Percentiles rank a stretch among this genome's conserved stretches.
phyloP scores from a whole-genome alignment of 2,113 vertebrate species.

The Pseudopipra pipra region DNA sequence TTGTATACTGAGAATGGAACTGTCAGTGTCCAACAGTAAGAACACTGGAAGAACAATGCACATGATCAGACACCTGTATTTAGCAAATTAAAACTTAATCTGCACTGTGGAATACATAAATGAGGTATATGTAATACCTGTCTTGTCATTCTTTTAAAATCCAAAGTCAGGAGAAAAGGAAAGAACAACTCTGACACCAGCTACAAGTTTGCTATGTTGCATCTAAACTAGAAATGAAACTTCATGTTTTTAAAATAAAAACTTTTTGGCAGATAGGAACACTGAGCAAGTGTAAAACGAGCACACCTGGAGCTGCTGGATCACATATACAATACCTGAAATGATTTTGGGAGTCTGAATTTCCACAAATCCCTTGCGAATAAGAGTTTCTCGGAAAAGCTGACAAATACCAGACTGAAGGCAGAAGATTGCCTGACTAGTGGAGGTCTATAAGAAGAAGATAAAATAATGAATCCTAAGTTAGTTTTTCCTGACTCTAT shows the following conservation, averaged over 20 bases:
- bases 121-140: background rate
- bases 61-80: background rate
- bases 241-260: background rate
- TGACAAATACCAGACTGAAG: conserved; percentile 93
- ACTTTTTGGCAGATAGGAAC: background rate
- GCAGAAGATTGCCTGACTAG: conserved; percentile 92
- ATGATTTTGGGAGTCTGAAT: conserved; percentile 99
- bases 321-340: conserved; percentile 81
- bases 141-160: background rate
- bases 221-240: background rate
- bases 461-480: conserved; percentile 20
- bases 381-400: conserved; percentile 93
- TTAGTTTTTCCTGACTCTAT: background rate
- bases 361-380: conserved; percentile 93
- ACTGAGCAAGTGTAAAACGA: background rate
- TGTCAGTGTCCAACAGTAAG: background rate
- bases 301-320: background rate
- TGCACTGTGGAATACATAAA: background rate
- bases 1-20: background rate
- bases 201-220: background rate
- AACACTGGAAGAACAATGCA: background rate
- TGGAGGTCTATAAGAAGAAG: conserved; percentile 85
- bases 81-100: background rate
- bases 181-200: background rate
- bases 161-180: background rate